Evolutionary conservation across 2,797 vertebrate genomes (phyloP).

Genomic region (Hafferia zeledoni): DNA sequence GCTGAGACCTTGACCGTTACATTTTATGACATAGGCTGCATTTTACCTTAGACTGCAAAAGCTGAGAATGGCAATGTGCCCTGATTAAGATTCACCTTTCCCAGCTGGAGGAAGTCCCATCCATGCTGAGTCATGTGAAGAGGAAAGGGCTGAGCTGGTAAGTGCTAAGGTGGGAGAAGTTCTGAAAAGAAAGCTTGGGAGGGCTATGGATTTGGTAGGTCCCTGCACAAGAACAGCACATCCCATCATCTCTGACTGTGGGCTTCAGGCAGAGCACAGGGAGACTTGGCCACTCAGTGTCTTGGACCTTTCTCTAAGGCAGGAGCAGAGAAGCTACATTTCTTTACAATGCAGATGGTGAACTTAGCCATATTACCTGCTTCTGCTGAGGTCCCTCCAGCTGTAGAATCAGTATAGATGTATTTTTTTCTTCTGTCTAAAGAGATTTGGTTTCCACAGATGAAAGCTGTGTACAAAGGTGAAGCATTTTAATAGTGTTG

Average conservation of each 20-base stretch:
- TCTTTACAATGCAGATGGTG: neutral
- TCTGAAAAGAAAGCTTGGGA: neutral
- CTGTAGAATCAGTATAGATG: neutral
- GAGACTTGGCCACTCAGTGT: neutral
- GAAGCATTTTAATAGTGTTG: neutral
- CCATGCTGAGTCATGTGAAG: neutral
- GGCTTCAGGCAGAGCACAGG: neutral
- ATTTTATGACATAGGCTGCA: neutral
- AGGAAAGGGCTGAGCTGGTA: neutral
- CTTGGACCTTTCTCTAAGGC: neutral
- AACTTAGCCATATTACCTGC: neutral
- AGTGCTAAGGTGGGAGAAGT: neutral
- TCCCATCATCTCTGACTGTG: neutral
- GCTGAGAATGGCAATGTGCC: neutral
- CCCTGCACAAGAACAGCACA: neutral
- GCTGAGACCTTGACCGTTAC: neutral
- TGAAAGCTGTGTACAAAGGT: neutral
- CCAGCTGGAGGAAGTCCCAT: neutral
- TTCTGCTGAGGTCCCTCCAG: neutral
- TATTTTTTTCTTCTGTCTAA: neutral
- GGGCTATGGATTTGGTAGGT: neutral
- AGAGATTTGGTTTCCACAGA: neutral
- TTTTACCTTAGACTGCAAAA: slow-evolving; percentile 37
- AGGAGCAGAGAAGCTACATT: neutral
- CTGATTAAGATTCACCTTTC: slow-evolving; percentile 4